Conservation (phyloP, 2,113 vertebrate genomes). For the Pampusana beccarii region DNA sequence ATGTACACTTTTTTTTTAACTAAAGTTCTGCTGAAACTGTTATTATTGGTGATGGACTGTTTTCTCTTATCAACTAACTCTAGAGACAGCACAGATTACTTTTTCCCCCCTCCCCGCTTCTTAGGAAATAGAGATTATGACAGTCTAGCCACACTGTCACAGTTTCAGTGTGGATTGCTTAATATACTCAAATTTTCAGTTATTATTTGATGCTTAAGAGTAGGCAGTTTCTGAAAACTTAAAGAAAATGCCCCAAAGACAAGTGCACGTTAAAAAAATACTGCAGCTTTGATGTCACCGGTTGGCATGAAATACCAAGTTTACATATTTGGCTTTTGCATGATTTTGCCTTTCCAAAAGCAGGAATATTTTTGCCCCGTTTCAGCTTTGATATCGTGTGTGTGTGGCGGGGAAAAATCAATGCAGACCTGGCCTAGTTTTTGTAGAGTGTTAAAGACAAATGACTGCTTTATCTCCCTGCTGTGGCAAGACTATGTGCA, state of each 20-base stretch:
- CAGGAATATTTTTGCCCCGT: not conserved
- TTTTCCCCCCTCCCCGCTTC: not conserved
- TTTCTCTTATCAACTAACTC: not conserved
- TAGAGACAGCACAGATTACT: not conserved
- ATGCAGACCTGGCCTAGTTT: not conserved
- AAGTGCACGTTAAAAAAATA: not conserved
- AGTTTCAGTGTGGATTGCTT: not conserved
- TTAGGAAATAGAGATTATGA: not conserved
- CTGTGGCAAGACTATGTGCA: not conserved
- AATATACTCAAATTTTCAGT: not conserved
- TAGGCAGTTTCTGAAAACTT: not conserved
- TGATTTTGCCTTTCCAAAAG: not conserved
- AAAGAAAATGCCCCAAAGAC: not conserved
- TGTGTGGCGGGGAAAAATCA: too few species aligned
- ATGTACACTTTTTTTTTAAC: not conserved
- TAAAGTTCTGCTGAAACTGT: not conserved
- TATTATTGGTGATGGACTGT: fast-evolving
- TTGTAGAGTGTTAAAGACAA: not conserved
- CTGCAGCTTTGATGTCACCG: fast-evolving
- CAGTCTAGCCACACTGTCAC: fast-evolving
- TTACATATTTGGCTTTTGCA: not conserved
- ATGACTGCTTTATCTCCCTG: not conserved
- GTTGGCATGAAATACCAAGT: not conserved
- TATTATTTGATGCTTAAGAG: not conserved
- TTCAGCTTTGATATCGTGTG: not conserved